Conservation (phyloP, 1,140 invertebrate genomes). For the Bombus confusus region DNA sequence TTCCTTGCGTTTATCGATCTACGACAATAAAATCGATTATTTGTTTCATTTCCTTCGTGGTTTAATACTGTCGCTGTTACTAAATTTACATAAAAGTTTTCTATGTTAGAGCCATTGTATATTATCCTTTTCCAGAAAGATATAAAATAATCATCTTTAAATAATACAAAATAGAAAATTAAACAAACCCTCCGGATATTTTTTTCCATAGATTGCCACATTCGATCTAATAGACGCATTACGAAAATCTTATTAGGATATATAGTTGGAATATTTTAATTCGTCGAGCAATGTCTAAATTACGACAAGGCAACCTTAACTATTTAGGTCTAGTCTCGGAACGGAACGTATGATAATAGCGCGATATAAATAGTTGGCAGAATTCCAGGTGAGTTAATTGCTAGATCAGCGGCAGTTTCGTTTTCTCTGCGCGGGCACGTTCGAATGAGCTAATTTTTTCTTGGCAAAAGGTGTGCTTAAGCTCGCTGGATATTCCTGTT, state of each 20-base stretch:
- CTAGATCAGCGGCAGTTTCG: slow-evolving; percentile 61
- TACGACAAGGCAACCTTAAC: not conserved
- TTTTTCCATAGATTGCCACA: no score
- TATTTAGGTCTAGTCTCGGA: slow-evolving; percentile 14
- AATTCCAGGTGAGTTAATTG: slow-evolving; percentile 64
- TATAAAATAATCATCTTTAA: no score
- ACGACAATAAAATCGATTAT: no score
- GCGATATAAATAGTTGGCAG: slow-evolving; percentile 66
- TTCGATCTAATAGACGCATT: no score
- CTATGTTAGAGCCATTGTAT: no score
- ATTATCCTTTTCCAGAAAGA: no score
- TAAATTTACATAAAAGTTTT: no score
- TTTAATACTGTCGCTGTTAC: no score
- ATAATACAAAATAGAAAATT: no score
- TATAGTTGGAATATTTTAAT: not conserved
- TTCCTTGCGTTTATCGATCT: no score
- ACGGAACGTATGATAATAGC: slow-evolving; percentile 60
- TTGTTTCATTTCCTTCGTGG: no score
- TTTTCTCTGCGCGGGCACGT: slow-evolving; percentile 48
- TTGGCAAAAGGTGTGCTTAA: slow-evolving; percentile 58
- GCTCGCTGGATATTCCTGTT: slow-evolving; percentile 58
- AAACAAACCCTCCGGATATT: no score
- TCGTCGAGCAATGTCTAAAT: not conserved
- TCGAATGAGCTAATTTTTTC: slow-evolving; percentile 60
- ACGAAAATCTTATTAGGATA: not conserved